Conservation (phyloP, 2,888 invertebrate species). For the Terebella lapidaria region DNA sequence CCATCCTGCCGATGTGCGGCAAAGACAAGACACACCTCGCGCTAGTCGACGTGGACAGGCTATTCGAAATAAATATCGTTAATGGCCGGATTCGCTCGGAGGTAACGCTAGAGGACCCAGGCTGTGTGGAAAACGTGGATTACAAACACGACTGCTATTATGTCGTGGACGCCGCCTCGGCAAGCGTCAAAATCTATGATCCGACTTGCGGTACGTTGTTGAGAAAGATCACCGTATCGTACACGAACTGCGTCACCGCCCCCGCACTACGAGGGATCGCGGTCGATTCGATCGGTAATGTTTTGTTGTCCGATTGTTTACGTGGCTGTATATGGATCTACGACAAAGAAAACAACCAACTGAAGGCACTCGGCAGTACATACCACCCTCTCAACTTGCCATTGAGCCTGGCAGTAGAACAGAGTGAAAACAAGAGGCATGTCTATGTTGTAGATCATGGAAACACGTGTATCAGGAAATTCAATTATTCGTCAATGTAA, state of each 20-base stretch:
- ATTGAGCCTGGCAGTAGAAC: background rate
- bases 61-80: background rate
- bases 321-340: background rate
- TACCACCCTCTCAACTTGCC: background rate
- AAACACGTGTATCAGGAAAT: background rate
- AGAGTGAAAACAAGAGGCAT: background rate
- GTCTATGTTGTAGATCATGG: background rate
- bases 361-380: background rate
- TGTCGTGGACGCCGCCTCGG: background rate
- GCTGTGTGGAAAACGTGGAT: background rate
- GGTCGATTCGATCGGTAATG: background rate
- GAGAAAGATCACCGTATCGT: background rate
- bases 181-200: background rate
- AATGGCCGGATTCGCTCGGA: background rate
- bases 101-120: background rate
- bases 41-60: background rate
- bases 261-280: background rate
- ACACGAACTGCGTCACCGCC: background rate
- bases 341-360: background rate
- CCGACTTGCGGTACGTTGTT: background rate
- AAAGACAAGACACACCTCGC: background rate
- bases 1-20: background rate
- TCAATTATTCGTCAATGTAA: no score
- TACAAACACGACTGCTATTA: background rate
- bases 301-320: background rate